phyloP scores from a whole-genome alignment of 1,140 invertebrate species.

The Cylas formicarius region DNA sequence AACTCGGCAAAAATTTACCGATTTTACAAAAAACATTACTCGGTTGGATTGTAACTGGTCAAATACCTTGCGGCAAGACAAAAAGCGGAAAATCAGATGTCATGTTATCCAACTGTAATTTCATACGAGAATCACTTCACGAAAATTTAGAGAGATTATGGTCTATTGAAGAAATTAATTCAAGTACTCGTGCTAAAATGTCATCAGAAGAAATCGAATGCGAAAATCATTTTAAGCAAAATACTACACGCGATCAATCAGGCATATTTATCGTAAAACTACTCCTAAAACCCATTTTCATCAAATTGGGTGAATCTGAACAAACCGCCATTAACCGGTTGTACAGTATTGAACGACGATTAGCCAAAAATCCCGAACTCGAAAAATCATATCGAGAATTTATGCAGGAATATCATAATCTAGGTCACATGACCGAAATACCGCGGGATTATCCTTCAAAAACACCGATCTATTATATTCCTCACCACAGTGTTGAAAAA shows the following conservation, averaged over 20 bases:
- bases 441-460: slow-evolving; percentile 6
- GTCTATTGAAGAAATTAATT: slow-evolving; percentile 5
- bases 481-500: slow-evolving; percentile 41
- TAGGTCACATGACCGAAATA: slow-evolving; percentile 37
- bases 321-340: slow-evolving; percentile 22
- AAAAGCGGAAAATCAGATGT: background rate
- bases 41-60: slow-evolving; percentile 26
- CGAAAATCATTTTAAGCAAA: slow-evolving; percentile 19
- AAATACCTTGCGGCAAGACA: background rate
- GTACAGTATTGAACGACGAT: slow-evolving; percentile 15
- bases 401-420: slow-evolving; percentile 37
- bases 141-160: slow-evolving; percentile 13
- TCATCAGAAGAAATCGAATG: slow-evolving; percentile 18
- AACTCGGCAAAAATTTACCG: slow-evolving; percentile 21
- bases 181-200: background rate
- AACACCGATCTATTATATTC: slow-evolving; percentile 17
- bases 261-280: slow-evolving; percentile 21
- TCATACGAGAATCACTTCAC: slow-evolving; percentile 2
- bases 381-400: slow-evolving; percentile 32
- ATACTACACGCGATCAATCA: slow-evolving; percentile 1
- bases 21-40: slow-evolving; percentile 32
- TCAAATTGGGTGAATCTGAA: slow-evolving; percentile 25
- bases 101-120: background rate
- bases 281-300: slow-evolving; percentile 12
- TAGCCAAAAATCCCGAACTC: slow-evolving; percentile 23